These are phyloP conservation scores for Gorilla gorilla DNA, from an alignment of 2,113 vertebrate species.

Conservation along the genomic window DNA sequence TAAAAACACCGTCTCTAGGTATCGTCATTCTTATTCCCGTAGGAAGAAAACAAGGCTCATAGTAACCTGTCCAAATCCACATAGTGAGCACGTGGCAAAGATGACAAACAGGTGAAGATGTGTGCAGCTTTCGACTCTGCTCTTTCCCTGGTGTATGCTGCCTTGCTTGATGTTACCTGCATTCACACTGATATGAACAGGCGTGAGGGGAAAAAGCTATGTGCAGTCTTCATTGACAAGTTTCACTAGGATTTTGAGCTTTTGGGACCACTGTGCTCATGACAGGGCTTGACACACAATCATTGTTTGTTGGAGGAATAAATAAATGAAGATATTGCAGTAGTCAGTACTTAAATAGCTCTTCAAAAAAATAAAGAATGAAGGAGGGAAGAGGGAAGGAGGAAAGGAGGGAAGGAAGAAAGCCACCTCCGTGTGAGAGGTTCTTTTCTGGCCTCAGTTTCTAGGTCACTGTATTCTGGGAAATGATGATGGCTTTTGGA, in stretches of 20 bases:
- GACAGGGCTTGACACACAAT: background rate
- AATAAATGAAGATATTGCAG: background rate
- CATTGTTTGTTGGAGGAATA: background rate
- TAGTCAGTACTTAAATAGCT: background rate
- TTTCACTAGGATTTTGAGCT: background rate
- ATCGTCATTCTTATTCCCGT: background rate
- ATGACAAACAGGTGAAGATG: accelerated
- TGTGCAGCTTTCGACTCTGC: background rate
- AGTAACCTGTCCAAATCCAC: background rate
- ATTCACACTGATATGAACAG: accelerated
- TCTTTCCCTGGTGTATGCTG: accelerated
- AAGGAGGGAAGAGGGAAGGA: no score
- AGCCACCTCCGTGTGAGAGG: background rate
- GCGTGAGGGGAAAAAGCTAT: accelerated
- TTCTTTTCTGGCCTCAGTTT: slow-evolving; percentile 36
- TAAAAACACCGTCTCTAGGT: background rate
- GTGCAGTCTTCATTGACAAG: no score
- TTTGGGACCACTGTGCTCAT: background rate
- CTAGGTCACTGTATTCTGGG: slow-evolving; percentile 68
- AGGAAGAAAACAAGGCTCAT: background rate
- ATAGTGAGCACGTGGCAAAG: accelerated
- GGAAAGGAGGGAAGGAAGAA: background rate
- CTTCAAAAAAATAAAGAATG: background rate
- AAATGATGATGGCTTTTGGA: slow-evolving; percentile 58
- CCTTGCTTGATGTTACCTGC: no score